These are phyloP conservation scores for Rapana venosa DNA, from an alignment of 2,888 invertebrate species.

Conservation along the genomic window DNA sequence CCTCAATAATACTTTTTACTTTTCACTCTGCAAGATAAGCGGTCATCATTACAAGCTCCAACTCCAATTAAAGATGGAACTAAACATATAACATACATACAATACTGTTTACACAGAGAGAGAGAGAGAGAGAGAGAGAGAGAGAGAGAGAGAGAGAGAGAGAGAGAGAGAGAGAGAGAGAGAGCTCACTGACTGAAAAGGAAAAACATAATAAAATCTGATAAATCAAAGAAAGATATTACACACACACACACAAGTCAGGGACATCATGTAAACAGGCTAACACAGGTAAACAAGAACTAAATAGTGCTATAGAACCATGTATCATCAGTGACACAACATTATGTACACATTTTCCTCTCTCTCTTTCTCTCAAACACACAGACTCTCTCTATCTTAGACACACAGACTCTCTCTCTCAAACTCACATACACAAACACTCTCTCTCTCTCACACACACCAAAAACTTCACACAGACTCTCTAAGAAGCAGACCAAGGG, in stretches of 20 bases:
- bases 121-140: neutral
- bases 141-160: neutral
- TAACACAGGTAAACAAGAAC: too few species aligned
- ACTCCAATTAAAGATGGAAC: too few species aligned
- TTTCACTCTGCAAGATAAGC: too few species aligned
- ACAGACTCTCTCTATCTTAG: neutral
- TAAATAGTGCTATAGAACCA: too few species aligned
- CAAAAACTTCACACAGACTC: neutral
- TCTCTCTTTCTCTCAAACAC: neutral
- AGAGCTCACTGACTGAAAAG: neutral
- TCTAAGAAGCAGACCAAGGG: neutral
- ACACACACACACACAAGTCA: too few species aligned
- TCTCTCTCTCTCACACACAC: neutral
- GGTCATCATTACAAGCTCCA: too few species aligned
- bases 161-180: neutral
- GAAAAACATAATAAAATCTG: neutral
- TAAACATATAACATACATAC: too few species aligned
- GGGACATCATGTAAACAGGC: too few species aligned
- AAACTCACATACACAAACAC: neutral
- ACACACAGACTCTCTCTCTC: neutral
- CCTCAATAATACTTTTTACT: too few species aligned
- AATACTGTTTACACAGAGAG: too few species aligned
- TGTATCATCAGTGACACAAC: too few species aligned
- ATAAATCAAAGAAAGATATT: too few species aligned
- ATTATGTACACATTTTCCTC: neutral